phyloP scores from a whole-genome alignment of 2,113 vertebrate species.

The Hippocampus mohnikei region DNA sequence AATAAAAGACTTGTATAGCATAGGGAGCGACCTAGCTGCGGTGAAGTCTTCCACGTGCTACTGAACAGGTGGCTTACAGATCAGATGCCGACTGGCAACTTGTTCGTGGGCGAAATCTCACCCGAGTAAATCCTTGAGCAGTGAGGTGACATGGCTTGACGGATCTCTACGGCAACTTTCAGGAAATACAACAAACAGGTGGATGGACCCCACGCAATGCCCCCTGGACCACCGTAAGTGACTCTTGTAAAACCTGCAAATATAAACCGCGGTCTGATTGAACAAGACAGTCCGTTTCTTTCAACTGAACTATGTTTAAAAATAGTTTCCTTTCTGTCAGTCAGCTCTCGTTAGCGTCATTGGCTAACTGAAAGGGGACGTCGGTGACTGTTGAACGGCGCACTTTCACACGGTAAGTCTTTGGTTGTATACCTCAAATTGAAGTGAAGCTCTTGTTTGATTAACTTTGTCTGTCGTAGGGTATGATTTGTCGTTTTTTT shows the following conservation, averaged over 20 bases:
- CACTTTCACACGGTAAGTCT: conserved; percentile 32
- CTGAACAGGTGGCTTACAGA: background rate
- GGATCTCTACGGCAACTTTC: conserved; percentile 52
- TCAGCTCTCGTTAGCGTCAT: conserved; percentile 43
- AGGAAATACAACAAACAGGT: conserved; percentile 74
- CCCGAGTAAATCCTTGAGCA: conserved; percentile 55
- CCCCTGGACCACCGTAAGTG: conserved; percentile 16
- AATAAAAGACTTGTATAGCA: background rate
- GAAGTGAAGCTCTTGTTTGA: background rate
- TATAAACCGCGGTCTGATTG: too few species aligned
- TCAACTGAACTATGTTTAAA: background rate
- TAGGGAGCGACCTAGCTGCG: conserved; percentile 4
- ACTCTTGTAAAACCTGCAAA: background rate
- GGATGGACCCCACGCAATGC: conserved; percentile 32
- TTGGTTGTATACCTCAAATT: background rate
- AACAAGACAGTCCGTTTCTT: background rate
- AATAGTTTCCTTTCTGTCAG: conserved; percentile 24
- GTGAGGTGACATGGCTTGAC: conserved; percentile 57
- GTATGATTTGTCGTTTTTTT: background rate
- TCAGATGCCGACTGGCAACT: conserved; percentile 20
- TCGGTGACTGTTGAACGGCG: conserved; percentile 23
- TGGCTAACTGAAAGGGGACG: conserved; percentile 33
- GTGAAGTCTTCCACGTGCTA: background rate
- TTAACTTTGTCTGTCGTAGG: background rate
- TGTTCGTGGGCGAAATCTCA: conserved; percentile 36